These are phyloP conservation scores for Temnothorax ravouxi DNA, from an alignment of 2,888 invertebrate species.

Conservation along the genomic window DNA sequence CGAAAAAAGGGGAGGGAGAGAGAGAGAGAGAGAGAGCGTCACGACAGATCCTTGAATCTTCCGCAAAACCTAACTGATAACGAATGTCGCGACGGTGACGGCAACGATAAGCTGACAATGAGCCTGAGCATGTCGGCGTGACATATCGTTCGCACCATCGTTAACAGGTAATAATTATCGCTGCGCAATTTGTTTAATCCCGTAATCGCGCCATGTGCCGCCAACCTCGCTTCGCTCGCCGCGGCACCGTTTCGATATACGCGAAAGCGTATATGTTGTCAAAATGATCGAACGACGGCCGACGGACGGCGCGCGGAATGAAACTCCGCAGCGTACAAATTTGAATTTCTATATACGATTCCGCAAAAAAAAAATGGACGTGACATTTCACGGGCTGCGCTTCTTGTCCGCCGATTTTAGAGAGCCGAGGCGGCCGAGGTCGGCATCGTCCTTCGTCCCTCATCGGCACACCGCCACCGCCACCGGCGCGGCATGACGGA, in stretches of 20 bases:
- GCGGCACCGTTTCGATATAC: neutral
- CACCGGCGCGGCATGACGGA: slow-evolving; percentile 64
- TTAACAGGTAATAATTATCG: slow-evolving; percentile 28
- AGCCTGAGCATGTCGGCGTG: slow-evolving; percentile 4
- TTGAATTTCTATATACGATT: neutral
- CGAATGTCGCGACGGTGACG: slow-evolving; percentile 11
- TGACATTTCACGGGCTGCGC: neutral
- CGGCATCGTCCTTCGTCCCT: neutral
- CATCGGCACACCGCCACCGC: neutral
- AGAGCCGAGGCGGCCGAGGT: neutral
- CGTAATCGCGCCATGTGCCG: neutral
- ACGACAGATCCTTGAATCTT: neutral
- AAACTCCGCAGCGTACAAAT: neutral
- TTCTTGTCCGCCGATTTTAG: neutral
- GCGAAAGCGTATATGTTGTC: neutral
- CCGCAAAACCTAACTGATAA: neutral
- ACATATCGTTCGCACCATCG: neutral
- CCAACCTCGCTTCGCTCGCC: neutral
- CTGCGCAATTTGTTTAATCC: neutral
- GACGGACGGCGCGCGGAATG: neutral
- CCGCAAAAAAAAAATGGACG: neutral
- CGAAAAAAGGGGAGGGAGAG: neutral
- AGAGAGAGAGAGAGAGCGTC: neutral
- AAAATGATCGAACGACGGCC: neutral
- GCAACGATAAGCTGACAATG: slow-evolving; percentile 11